phyloP scores from a whole-genome alignment of 1,140 invertebrate genomes.

The Drosophila carrolli region DNA sequence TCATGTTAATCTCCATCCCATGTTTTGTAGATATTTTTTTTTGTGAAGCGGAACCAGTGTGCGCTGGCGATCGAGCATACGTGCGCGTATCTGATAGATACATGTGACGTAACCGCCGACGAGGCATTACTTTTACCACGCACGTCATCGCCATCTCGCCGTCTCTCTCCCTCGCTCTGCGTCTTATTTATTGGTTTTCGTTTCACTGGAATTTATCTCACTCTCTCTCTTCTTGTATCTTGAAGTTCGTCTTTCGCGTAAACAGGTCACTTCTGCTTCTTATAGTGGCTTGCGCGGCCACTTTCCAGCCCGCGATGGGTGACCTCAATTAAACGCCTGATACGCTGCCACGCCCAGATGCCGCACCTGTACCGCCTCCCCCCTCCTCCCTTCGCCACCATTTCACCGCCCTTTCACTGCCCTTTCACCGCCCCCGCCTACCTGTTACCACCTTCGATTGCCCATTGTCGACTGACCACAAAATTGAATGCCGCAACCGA shows the following conservation, averaged over 20 bases:
- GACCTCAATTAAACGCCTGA: conserved; percentile 54
- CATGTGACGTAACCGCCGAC: conserved; percentile 53
- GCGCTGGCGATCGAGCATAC: conserved; percentile 31
- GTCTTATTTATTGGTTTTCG: conserved; percentile 61
- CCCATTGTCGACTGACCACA: conserved; percentile 37
- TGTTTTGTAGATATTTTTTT: too few relatives aligned
- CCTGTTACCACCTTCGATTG: conserved; percentile 26
- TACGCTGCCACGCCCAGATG: conserved; percentile 51
- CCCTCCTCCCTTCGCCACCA: too few relatives aligned
- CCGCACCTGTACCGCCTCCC: conserved; percentile 17
- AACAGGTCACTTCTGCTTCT: conserved; percentile 41
- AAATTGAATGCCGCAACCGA: conserved; percentile 43
- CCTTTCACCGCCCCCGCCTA: conserved; percentile 2
- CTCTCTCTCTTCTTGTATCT: conserved; percentile 15
- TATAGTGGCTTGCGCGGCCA: conserved; percentile 4
- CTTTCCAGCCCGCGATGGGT: conserved; percentile 29
- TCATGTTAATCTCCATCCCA: too few relatives aligned
- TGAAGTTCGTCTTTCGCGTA: conserved; percentile 16
- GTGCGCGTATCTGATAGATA: conserved; percentile 45
- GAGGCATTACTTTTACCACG: conserved; percentile 50
- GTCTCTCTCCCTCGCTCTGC: conserved; percentile 1
- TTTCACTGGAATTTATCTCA: conserved; percentile 50
- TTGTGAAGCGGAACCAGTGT: neutral
- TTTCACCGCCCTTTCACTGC: neutral
- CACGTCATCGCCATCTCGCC: conserved; percentile 4